Base-by-base conservation (phyloP, 2,797 vertebrate species). In the Picus viridis region DNA sequence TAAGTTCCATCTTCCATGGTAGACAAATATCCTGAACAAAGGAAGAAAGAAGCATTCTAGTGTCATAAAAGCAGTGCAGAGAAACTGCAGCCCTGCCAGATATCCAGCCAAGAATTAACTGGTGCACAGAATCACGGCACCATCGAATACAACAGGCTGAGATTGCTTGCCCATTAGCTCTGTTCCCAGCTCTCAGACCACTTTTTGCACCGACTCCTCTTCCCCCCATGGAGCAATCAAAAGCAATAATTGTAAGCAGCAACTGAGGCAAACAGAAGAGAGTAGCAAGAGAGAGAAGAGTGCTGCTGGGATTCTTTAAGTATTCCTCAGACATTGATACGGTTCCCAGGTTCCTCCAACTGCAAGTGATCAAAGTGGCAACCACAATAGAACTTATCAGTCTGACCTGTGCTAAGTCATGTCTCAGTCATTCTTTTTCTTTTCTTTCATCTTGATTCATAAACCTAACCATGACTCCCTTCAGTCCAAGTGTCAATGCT, bases 241-340 rank as follows among this genome's bases (percentile, higher is more conserved):
- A 43, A 39, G 62, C 34, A 84, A 54, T 86, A 86, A 78, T 58
- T 72, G 32, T 72, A 86, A 69, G 58, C 54, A 71, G 49, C 49
- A 90, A 71, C 12, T 76, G 64, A 84, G 36, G n/a, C 49, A 94
- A 95, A 83, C 15, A 27, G 15, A 76, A 56, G 73, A 89, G 79
- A 63, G n/a, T 10, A 78, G 77, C 18, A 78, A 83, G 49, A 78
- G 49, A 86, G 7, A 27, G 75, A 45, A 15, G 54, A 84, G 30
- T 61, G 36, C 81, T 82, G 18, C 39, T 88, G 53, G 51, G 88
- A 70, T 83, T 73, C 19, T 62, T 79, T 61, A 91, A 78, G 63
- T 79, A 71, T 73, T 90, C 58, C 79, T 61, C 34, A 93, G 74
- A 56, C 51, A 36, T 22, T 7, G 56, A 34, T 88, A 69, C 2